phyloP scores from a whole-genome alignment of 2,888 invertebrate genomes.

The Euproctis similis region DNA sequence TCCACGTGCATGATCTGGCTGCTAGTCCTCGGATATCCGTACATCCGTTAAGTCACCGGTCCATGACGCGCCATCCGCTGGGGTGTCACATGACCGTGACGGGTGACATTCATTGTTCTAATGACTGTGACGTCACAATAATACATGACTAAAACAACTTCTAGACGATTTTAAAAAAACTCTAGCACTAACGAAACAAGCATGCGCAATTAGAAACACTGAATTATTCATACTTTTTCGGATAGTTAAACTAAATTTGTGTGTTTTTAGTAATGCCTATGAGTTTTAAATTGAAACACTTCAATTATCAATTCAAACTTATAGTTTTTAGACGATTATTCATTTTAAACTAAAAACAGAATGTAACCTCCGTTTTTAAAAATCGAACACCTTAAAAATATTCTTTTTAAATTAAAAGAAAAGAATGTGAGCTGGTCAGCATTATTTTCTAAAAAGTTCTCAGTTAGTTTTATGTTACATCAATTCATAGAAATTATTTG shows the following conservation, averaged over 20 bases:
- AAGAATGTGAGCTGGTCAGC: too few relatives aligned
- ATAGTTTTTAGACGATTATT: too few relatives aligned
- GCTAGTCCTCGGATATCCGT: constrained; percentile 54
- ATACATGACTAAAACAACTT: constrained; percentile 7
- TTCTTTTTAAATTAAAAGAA: too few relatives aligned
- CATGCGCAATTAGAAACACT: constrained; percentile 1
- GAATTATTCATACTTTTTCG: constrained; percentile 2
- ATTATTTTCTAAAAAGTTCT: too few relatives aligned
- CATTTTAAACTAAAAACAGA: too few relatives aligned
- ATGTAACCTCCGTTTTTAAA: too few relatives aligned
- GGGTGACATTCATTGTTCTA: constrained; percentile 27
- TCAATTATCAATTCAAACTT: too few relatives aligned
- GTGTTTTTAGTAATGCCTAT: too few relatives aligned
- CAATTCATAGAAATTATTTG: constrained; percentile 9
- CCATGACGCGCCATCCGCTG: constrained; percentile 66
- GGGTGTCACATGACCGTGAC: constrained; percentile 48
- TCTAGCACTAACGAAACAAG: constrained; percentile 4
- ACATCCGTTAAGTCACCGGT: constrained; percentile 50
- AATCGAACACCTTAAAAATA: too few relatives aligned
- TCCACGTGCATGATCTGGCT: constrained; percentile 25
- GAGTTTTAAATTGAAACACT: too few relatives aligned
- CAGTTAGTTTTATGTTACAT: too few relatives aligned
- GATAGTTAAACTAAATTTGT: constrained; percentile 5
- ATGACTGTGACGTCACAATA: constrained; percentile 36
- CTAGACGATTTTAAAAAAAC: constrained; percentile 6